A percentile compares a stretch with the other conserved stretches of the same genome.
Evolutionary conservation across 2,888 invertebrate genomes (phyloP).

Genomic region (Mongoloraphidia duomilia): DNA sequence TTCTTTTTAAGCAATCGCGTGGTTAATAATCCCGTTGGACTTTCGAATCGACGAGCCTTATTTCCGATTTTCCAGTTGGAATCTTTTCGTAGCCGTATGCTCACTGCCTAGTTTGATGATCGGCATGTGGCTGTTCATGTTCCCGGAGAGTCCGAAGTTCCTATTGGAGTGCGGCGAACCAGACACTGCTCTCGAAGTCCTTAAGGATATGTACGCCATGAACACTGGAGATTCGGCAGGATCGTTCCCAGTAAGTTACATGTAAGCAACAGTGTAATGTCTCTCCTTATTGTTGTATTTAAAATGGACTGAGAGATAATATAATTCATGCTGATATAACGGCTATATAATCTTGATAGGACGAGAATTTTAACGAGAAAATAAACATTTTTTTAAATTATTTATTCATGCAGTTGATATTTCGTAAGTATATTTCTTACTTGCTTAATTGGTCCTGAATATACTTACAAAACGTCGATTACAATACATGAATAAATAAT

Average conservation of each 20-base stretch:
- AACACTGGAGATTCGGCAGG: slow-evolving; percentile 58
- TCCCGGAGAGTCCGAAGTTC: slow-evolving; percentile 74
- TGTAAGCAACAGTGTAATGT: no score
- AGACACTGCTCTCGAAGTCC: slow-evolving; percentile 54
- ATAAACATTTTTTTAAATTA: no score
- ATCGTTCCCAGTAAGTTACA: slow-evolving; percentile 50
- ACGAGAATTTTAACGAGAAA: no score
- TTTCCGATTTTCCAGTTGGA: slow-evolving; percentile 66
- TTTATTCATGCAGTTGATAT: no score
- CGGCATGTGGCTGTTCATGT: slow-evolving; percentile 53
- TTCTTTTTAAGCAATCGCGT: slow-evolving; percentile 49
- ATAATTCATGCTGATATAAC: no score
- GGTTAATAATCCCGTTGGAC: slow-evolving; percentile 60
- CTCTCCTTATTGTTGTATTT: background rate
- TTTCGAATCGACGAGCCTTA: slow-evolving; percentile 39
- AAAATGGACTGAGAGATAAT: no score
- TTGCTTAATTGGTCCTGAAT: no score
- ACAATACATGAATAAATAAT: no score
- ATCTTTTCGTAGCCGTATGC: slow-evolving; percentile 63
- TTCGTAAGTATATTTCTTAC: no score
- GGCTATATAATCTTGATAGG: no score
- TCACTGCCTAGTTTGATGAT: slow-evolving; percentile 54
- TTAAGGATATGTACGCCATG: slow-evolving; percentile 51
- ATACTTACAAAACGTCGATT: no score
- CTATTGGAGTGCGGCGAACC: slow-evolving; percentile 66